Evolutionary conservation across 2,888 invertebrate species (phyloP).

Genomic region (Prosopocoilus inquinatus): DNA sequence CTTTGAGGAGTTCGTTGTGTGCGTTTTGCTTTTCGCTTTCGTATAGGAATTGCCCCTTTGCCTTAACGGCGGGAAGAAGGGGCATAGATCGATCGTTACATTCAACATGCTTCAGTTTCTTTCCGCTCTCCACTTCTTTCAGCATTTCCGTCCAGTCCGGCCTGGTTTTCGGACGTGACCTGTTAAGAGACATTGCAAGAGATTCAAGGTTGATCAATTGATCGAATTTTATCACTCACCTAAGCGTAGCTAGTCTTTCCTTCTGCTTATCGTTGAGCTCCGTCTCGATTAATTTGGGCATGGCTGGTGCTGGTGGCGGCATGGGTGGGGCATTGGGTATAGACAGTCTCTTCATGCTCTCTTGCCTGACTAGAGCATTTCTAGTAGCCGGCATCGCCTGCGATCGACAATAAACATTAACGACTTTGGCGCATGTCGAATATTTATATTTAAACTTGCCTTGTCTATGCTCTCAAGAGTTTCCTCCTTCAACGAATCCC

Average conservation of each 20-base stretch:
- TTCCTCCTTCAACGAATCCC: slow-evolving; percentile 22
- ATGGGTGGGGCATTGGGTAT: slow-evolving; percentile 41
- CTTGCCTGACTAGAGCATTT: slow-evolving; percentile 43
- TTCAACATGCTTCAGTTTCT: slow-evolving; percentile 74
- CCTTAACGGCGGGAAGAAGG: slow-evolving; percentile 60
- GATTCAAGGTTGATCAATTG: not conserved
- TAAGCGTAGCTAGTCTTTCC: slow-evolving; percentile 69
- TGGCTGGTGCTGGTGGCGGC: slow-evolving; percentile 59
- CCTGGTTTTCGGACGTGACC: slow-evolving; percentile 71
- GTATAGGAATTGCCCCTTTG: slow-evolving; percentile 79
- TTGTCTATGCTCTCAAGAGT: slow-evolving; percentile 28
- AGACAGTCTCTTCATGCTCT: slow-evolving; percentile 42
- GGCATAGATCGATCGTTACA: slow-evolving; percentile 77
- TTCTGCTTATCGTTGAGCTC: slow-evolving; percentile 60
- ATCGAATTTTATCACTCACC: slow-evolving; percentile 42
- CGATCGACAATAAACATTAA: slow-evolving; percentile 14
- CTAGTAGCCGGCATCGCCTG: slow-evolving; percentile 43
- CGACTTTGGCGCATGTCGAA: not conserved
- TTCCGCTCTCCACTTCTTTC: slow-evolving; percentile 85
- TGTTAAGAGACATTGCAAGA: slow-evolving; percentile 27
- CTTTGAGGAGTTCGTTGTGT: slow-evolving; percentile 76
- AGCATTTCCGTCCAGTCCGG: slow-evolving; percentile 90
- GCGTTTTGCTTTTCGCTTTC: slow-evolving; percentile 81
- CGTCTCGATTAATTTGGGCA: slow-evolving; percentile 56
- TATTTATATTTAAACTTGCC: slow-evolving; percentile 9